Conservation (phyloP, 2,113 vertebrate species). For the Galemys pyrenaicus region DNA sequence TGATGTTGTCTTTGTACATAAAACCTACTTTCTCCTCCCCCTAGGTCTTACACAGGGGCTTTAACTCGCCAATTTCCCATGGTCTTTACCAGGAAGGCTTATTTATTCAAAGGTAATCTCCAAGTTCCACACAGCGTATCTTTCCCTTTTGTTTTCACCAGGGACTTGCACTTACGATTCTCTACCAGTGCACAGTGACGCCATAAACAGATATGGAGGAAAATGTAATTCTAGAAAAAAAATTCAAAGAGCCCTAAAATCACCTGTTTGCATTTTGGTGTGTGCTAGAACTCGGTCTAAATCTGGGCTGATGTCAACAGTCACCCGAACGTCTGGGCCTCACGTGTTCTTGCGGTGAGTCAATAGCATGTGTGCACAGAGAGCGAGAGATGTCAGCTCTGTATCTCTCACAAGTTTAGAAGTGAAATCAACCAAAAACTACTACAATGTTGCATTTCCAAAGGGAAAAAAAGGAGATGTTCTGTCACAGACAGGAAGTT, state of each 20-base stretch:
- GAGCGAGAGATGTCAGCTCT: neutral
- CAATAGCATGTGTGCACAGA: neutral
- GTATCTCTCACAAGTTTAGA: conserved; percentile 19
- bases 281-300: neutral
- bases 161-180: neutral
- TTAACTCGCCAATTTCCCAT: neutral
- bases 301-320: neutral
- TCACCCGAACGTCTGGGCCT: neutral
- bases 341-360: neutral
- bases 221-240: neutral
- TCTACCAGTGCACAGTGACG: neutral
- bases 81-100: neutral
- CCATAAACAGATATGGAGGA: neutral
- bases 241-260: neutral
- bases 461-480: neutral
- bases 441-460: neutral
- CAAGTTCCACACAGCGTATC: neutral
- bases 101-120: neutral
- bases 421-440: neutral
- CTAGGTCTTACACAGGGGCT: neutral
- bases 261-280: neutral
- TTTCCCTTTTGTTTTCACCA: neutral
- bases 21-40: neutral
- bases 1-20: neutral
- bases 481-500: neutral